Percentiles rank a stretch among this genome's conserved stretches.
Evolutionary conservation across 2,797 vertebrate genomes (phyloP).

Genomic region (Nannoperca australis): DNA sequence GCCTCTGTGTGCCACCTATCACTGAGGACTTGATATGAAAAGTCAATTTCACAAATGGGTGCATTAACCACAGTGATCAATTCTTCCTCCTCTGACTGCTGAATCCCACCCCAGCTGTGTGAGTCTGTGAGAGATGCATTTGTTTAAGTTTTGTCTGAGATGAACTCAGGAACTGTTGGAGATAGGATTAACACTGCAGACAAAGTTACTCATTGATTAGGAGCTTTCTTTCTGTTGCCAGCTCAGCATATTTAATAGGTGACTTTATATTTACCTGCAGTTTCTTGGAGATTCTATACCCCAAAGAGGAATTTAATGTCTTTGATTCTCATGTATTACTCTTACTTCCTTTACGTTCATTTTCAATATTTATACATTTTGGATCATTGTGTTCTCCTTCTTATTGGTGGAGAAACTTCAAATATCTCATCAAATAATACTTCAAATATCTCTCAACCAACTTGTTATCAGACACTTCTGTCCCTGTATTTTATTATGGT

Average conservation of each 20-base stretch:
- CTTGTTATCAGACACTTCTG: conserved; percentile 5
- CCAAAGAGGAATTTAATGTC: not conserved
- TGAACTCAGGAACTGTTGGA: conserved; percentile 34
- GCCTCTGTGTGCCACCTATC: conserved; percentile 53
- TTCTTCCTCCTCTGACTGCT: conserved; percentile 41
- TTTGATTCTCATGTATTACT: not conserved
- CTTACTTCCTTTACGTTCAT: conserved; percentile 1
- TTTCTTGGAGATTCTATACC: not conserved
- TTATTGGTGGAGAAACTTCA: not conserved
- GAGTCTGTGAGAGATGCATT: conserved; percentile 24
- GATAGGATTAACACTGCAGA: conserved; percentile 35
- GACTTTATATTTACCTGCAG: conserved; percentile 25
- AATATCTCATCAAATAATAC: not conserved
- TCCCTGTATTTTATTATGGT: not conserved
- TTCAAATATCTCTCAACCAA: not conserved
- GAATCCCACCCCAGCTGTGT: conserved; percentile 21
- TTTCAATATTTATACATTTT: not conserved
- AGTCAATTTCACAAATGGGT: conserved; percentile 75
- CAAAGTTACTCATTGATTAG: conserved; percentile 42
- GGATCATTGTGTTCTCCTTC: not conserved
- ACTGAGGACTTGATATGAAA: conserved; percentile 61
- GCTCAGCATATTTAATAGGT: conserved; percentile 28
- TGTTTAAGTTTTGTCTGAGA: conserved; percentile 51
- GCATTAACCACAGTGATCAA: conserved; percentile 64
- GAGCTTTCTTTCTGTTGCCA: conserved; percentile 13